Conservation (phyloP, 1,140 invertebrate species). For the Caenorhabditis briggsae region DNA sequence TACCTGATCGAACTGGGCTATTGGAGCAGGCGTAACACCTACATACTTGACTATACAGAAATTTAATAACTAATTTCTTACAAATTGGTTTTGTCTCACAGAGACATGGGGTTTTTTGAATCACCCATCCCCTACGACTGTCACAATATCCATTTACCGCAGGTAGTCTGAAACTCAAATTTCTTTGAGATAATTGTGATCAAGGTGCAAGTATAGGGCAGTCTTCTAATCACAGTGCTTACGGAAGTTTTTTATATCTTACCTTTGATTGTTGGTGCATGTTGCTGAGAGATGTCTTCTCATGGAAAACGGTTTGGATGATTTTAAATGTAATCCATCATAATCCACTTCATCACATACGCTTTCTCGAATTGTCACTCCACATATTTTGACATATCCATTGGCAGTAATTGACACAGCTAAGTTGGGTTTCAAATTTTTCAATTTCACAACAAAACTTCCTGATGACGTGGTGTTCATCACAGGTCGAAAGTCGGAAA, state of each 20-base stretch:
- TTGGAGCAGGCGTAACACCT: not conserved
- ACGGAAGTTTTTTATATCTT: not conserved
- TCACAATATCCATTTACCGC: conserved; percentile 13
- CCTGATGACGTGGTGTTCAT: conserved; percentile 23
- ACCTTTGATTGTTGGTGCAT: not conserved
- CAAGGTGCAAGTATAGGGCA: too few relatives aligned
- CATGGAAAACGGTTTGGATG: conserved; percentile 6
- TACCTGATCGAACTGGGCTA: not conserved
- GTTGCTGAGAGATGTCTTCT: conserved; percentile 8
- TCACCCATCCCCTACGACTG: conserved; percentile 9
- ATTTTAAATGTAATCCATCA: conserved; percentile 36
- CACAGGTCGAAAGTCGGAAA: conserved; percentile 35
- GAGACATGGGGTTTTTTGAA: conserved; percentile 12
- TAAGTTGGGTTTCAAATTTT: conserved; percentile 6
- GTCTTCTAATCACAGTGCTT: too few relatives aligned
- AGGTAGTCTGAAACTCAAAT: not conserved
- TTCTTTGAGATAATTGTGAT: not conserved
- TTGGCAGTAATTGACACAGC: not conserved
- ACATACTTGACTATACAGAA: not conserved
- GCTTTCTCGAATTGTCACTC: not conserved
- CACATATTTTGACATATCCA: conserved; percentile 26
- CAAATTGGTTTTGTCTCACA: not conserved
- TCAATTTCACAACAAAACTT: conserved; percentile 30
- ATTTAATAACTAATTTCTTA: not conserved
- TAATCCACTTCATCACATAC: conserved; percentile 21